These are phyloP conservation scores for Ursus arctos DNA, from an alignment of 2,113 vertebrate species.

Conservation along the genomic window DNA sequence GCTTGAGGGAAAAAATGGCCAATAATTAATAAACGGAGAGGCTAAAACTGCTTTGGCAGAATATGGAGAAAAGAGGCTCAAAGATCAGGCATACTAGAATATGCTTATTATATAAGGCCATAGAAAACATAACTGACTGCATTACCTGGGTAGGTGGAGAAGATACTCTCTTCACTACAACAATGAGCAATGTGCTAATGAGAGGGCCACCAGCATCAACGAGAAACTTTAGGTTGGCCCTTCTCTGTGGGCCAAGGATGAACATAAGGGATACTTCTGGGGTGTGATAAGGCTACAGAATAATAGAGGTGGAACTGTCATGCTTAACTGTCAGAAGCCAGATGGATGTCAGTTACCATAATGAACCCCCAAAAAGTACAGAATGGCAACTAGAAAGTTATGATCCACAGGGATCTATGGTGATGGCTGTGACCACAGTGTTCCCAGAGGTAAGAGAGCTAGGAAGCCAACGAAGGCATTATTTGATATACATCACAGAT, in stretches of 20 bases:
- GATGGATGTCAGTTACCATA: neutral
- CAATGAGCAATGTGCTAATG: neutral
- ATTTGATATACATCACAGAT: neutral
- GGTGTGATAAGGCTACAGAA: neutral
- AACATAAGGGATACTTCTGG: neutral
- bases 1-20: neutral
- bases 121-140: neutral
- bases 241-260: neutral
- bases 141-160: neutral
- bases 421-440: neutral
- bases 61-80: neutral
- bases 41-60: neutral
- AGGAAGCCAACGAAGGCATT: neutral
- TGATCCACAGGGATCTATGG: neutral
- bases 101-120: neutral
- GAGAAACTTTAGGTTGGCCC: neutral
- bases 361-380: neutral
- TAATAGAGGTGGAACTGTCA: neutral
- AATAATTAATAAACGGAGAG: neutral
- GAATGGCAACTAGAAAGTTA: neutral
- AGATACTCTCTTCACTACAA: neutral
- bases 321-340: neutral
- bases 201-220: neutral
- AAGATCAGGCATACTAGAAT: neutral
- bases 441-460: neutral